phyloP scores from a whole-genome alignment of 2,888 invertebrate species.

The Melangyna quadrimaculata region DNA sequence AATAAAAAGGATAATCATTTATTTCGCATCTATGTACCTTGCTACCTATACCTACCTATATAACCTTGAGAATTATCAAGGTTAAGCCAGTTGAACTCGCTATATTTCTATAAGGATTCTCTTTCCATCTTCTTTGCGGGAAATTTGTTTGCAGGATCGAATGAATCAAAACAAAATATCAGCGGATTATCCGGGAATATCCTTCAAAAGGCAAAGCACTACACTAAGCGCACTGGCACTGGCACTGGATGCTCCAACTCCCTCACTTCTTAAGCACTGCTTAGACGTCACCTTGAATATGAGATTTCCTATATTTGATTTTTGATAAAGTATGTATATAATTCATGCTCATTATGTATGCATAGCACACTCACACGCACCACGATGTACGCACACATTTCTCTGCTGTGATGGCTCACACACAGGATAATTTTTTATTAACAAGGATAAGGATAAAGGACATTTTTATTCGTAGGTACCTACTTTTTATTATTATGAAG shows the following conservation, averaged over 20 bases:
- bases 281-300: constrained; percentile 33
- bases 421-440: constrained; percentile 50
- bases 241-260: no score
- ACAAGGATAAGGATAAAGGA: constrained; percentile 31
- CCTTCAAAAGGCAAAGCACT: constrained; percentile 7
- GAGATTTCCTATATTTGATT: constrained; percentile 28
- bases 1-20: constrained; percentile 44
- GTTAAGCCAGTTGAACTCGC: constrained; percentile 3
- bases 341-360: constrained; percentile 45
- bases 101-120: not conserved
- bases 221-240: not conserved
- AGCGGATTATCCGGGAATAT: constrained; percentile 44
- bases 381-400: not conserved
- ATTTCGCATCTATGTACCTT: not conserved
- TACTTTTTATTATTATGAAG: constrained; percentile 1
- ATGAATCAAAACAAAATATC: constrained; percentile 36
- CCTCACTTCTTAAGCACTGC: not conserved
- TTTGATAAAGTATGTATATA: constrained; percentile 14
- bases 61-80: constrained; percentile 57
- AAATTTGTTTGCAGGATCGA: constrained; percentile 1
- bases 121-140: not conserved
- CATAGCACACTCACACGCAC: constrained; percentile 16
- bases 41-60: not conserved
- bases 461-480: constrained; percentile 7
- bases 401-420: constrained; percentile 11